Evolutionary conservation across 2,113 vertebrate species (phyloP), one percentile per base, ranked within the genome.

Genomic region (Oophaga pumilio): DNA sequence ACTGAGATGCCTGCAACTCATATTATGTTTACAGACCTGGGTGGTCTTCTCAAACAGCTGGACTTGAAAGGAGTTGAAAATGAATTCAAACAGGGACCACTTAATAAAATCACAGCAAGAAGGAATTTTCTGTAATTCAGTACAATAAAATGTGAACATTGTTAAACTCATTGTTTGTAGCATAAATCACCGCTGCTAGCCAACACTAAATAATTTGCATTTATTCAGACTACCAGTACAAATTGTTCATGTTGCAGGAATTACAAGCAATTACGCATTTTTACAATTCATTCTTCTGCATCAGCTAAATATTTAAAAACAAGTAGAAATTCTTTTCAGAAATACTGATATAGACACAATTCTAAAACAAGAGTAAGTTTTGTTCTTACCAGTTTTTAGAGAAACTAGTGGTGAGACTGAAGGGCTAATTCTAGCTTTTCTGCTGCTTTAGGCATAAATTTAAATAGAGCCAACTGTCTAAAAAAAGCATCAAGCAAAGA

Each of bases 31-130:
- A 85, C 20, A 85, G 71, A 60, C 76, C 18, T 85, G 84, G 84
- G 84, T 85, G 84, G 84, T 60, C 84, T 85, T 76, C 13, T 74
- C 18, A 76, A 62, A 85, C 84, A 85, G 84, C 71, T 62, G 84
- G 57, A 73, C 26, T 20, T 76, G 22, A 76, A 76, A 76, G 20
- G 69, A 49, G 24, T n/a, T 24, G n/a, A 52, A 69, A 83, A 69
- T 43, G 76, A 76, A 85, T 76, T 11, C 68, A 59, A 84, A 84
- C 68, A 59, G 24, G 10, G 52, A n/a, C 26, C 71, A 76, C 71
- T 85, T 76, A 74, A 84, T 69, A 84, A 60, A 76, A 85, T 60
- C 56, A 24, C 26, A 60, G 56, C 71, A 85, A 85, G 20, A 49
- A n/a, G n/a, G 26, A 60, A 20, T 33, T 33, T 76, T 85, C 22